phyloP scores from a whole-genome alignment of 2,113 vertebrate genomes.

The Oriolus oriolus region DNA sequence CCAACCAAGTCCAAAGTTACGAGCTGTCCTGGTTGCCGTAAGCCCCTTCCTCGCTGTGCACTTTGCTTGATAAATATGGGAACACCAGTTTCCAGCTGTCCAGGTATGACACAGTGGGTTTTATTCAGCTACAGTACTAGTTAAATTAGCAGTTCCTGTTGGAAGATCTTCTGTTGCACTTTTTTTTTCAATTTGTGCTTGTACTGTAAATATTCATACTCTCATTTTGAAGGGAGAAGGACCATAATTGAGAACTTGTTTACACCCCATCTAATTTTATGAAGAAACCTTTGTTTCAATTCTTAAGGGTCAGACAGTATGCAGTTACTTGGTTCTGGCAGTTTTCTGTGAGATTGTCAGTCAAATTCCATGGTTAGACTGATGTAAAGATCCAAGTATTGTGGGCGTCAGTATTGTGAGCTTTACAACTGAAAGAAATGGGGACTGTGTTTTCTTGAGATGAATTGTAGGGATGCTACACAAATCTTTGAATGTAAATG shows the following conservation, averaged over 20 bases:
- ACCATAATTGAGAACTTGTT: background rate
- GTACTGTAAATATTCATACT: background rate
- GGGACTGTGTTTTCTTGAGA: background rate
- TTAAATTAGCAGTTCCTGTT: background rate
- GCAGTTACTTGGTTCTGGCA: background rate
- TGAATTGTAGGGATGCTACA: background rate
- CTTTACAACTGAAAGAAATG: background rate
- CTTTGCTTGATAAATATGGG: constrained; percentile 99
- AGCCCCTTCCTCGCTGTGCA: constrained; percentile 94
- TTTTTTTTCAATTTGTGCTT: background rate
- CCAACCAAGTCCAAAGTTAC: constrained; percentile 98
- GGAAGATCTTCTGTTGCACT: background rate
- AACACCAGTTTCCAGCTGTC: constrained; percentile 92
- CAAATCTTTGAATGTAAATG: background rate
- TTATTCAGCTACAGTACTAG: background rate
- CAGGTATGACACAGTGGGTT: constrained; percentile 73
- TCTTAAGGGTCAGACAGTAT: background rate
- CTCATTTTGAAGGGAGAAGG: background rate
- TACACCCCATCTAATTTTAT: background rate
- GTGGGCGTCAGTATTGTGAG: background rate
- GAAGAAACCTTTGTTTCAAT: background rate
- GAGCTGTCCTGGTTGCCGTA: constrained; percentile 96
- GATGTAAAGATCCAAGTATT: background rate
- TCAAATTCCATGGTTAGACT: background rate
- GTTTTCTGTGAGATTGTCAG: background rate